These are phyloP conservation scores for Oryzias javanicus DNA, from an alignment of 2,113 vertebrate genomes.

Conservation along the genomic window DNA sequence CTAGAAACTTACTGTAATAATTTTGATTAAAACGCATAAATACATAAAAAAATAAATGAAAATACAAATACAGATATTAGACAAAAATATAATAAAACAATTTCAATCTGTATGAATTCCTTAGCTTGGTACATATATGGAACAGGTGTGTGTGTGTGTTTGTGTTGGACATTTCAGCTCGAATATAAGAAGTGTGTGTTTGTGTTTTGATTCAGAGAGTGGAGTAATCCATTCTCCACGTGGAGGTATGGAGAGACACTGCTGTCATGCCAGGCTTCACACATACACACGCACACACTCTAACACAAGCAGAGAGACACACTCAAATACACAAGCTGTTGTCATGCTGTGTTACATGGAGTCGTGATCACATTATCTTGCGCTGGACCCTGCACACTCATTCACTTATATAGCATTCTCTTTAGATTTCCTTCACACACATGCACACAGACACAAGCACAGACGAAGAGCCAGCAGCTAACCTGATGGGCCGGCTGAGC, in stretches of 20 bases:
- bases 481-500: constrained; percentile 52
- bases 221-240: constrained; percentile 98
- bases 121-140: constrained; percentile 11
- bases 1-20: no score
- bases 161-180: constrained; percentile 29
- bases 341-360: constrained; percentile 98
- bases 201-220: constrained; percentile 79
- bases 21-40: no score
- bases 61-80: neutral
- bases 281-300: constrained; percentile 65
- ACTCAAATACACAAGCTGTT: constrained; percentile 64
- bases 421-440: constrained; percentile 88
- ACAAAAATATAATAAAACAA: neutral
- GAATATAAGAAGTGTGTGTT: constrained; percentile 48
- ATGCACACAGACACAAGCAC: constrained; percentile 58
- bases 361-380: constrained; percentile 97
- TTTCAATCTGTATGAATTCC: neutral
- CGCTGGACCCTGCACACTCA: constrained; percentile 96
- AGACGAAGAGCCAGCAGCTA: constrained; percentile 41
- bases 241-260: constrained; percentile 82
- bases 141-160: constrained; percentile 49
- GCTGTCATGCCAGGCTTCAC: constrained; percentile 62
- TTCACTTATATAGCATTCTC: constrained; percentile 95
- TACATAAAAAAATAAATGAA: no score
- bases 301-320: constrained; percentile 61